A percentile compares a stretch with the other conserved stretches of the same genome.
phyloP scores from a whole-genome alignment of 1,140 invertebrate species.

The Phthorimaea operculella region DNA sequence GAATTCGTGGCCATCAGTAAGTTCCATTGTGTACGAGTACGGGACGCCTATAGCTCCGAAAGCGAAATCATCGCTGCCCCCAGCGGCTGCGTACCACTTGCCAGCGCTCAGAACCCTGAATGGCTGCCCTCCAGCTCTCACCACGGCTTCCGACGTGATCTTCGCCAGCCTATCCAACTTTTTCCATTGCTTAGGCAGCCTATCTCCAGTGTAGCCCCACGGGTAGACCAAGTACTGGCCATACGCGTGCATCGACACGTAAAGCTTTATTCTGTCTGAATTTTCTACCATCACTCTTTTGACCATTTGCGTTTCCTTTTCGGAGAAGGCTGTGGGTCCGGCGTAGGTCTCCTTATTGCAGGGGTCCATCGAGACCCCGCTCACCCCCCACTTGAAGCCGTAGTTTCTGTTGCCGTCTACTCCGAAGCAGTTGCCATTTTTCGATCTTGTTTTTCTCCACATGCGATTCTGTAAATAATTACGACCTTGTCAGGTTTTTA shows the following conservation, averaged over 20 bases:
- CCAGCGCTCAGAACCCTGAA: slow-evolving; percentile 66
- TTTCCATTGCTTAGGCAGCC: slow-evolving; percentile 42
- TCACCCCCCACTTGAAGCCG: slow-evolving; percentile 73
- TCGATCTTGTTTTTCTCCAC: slow-evolving; percentile 72
- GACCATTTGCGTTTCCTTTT: slow-evolving; percentile 76
- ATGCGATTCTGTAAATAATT: slow-evolving; percentile 64
- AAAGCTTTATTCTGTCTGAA: slow-evolving; percentile 69
- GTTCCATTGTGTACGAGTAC: slow-evolving; percentile 77
- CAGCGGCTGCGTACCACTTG: slow-evolving; percentile 72
- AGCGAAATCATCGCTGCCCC: slow-evolving; percentile 78
- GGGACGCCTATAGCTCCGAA: slow-evolving; percentile 72
- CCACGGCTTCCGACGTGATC: slow-evolving; percentile 48
- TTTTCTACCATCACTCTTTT: slow-evolving; percentile 69
- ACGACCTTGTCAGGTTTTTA: too few relatives aligned
- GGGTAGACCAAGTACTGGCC: slow-evolving; percentile 71
- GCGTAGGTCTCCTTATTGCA: slow-evolving; percentile 78
- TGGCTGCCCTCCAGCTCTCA: slow-evolving; percentile 52
- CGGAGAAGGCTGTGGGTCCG: slow-evolving; percentile 78
- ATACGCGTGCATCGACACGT: slow-evolving; percentile 78
- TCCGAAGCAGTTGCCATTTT: slow-evolving; percentile 65
- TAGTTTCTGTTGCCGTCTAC: slow-evolving; percentile 77
- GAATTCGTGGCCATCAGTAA: slow-evolving; percentile 64
- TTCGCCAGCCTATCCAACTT: slow-evolving; percentile 41
- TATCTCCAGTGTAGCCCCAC: slow-evolving; percentile 68
- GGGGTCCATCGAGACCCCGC: slow-evolving; percentile 72